Base-by-base conservation (phyloP, 2,113 vertebrate genomes). In the Antigone vipio region DNA sequence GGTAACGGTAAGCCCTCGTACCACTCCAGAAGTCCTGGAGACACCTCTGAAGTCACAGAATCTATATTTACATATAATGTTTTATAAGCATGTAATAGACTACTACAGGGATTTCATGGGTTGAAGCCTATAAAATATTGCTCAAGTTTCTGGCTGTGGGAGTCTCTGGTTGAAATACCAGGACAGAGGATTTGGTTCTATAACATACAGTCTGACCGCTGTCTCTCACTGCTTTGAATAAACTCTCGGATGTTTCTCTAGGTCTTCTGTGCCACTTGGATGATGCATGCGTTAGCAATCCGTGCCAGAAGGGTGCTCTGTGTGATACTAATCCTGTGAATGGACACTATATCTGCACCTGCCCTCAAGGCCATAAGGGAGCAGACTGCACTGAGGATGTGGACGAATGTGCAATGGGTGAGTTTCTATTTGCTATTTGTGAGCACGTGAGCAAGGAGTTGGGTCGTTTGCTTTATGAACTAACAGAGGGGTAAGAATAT, bases 261-360 rank as follows among this genome's bases (percentile, higher is more conserved):
- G 99, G 99, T 95, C 98, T 99, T 81, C 98, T 99, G 67, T 99
- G 99, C 94, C 99, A 99, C 93, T 98, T 99, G 91, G 99, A 99
- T 32, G 99, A 99, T 40, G 99, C 99, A 3, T 99, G 99, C 29
- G 99, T 99, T 81, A 99, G 99, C 93, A 99, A 99, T 94, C 99
- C 99, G 0, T 99, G 99, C 92, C 99, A 99, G 2, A 99, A 99
- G 86, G 99, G 99, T 24, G 99, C 99, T 34, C 99, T 99, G 87
- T 99, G 99, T 58, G 99, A 99, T 96, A 99, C 99, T 45, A 99
- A 99, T 90, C 99, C 99, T 0, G 98, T 99, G 67, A 99, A 99
- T 1, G 99, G 99, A 45, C 98, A 99, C 6, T 99, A 99, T 66
- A 99, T 99, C 97, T 99, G 99, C 96, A 99, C 99, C n/a, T 99